A percentile compares a stretch with the other conserved stretches of the same genome.
phyloP scores from a whole-genome alignment of 1,140 invertebrate genomes.

The Tetramorium simillimum region DNA sequence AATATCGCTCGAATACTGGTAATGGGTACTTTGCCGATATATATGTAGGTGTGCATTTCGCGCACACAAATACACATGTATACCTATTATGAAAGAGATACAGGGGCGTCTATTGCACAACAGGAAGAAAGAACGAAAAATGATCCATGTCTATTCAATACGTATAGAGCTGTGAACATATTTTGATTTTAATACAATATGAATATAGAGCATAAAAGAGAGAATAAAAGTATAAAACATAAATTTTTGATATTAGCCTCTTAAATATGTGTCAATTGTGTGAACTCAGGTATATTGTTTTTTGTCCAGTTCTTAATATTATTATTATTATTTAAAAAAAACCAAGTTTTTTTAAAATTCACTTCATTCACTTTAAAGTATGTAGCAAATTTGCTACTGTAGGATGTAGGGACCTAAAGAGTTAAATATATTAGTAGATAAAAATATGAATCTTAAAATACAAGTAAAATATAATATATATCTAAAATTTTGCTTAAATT shows the following conservation, averaged over 20 bases:
- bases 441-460: not conserved
- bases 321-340: too few relatives aligned
- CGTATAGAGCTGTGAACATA: not conserved
- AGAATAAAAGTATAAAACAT: too few relatives aligned
- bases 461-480: not conserved
- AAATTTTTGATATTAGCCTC: too few relatives aligned
- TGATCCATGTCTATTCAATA: not conserved
- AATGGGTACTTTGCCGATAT: constrained; percentile 69
- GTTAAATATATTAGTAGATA: not conserved
- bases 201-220: not conserved
- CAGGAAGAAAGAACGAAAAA: constrained; percentile 42
- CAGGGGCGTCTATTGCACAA: constrained; percentile 4
- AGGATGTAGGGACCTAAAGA: too few relatives aligned
- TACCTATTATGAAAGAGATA: constrained; percentile 45
- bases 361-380: too few relatives aligned
- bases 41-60: constrained; percentile 17
- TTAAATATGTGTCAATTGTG: too few relatives aligned
- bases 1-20: constrained; percentile 70
- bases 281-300: too few relatives aligned
- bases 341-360: too few relatives aligned
- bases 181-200: not conserved
- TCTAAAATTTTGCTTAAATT: not conserved
- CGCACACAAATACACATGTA: not conserved
- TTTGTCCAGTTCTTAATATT: too few relatives aligned
- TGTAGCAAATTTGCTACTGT: too few relatives aligned